Evolutionary conservation across 2,888 invertebrate species (phyloP).

Genomic region (Taenaris catops): DNA sequence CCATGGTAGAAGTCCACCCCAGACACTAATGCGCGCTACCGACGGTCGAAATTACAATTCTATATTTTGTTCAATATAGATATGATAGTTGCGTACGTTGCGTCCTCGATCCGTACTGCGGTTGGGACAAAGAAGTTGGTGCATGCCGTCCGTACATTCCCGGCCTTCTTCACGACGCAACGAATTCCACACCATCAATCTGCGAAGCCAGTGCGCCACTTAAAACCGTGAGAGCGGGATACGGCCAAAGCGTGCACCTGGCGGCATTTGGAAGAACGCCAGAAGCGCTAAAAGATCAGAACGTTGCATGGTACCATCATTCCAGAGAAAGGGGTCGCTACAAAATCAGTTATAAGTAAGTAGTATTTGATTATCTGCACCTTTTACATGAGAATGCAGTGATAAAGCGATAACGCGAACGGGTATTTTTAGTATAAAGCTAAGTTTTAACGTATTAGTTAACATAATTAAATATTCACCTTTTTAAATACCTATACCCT

Average conservation of each 20-base stretch:
- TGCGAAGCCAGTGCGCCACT: constrained; percentile 79
- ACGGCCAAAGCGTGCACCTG: constrained; percentile 81
- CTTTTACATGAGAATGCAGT: neutral
- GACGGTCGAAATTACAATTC: too few species aligned
- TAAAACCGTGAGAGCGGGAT: constrained; percentile 79
- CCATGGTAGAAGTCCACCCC: too few species aligned
- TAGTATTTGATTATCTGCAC: constrained; percentile 19
- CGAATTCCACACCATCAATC: constrained; percentile 79
- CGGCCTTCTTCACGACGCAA: constrained; percentile 80
- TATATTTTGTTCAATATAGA: constrained; percentile 36
- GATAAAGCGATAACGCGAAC: too few species aligned
- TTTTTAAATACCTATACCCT: too few species aligned
- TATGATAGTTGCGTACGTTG: constrained; percentile 83
- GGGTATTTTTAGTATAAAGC: too few species aligned
- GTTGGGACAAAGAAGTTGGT: constrained; percentile 83
- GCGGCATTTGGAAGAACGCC: constrained; percentile 76
- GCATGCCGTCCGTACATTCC: constrained; percentile 80
- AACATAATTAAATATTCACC: too few species aligned
- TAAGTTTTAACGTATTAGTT: too few species aligned
- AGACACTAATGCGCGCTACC: too few species aligned
- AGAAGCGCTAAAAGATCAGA: constrained; percentile 65
- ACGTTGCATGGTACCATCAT: constrained; percentile 74
- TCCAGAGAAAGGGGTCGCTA: constrained; percentile 76
- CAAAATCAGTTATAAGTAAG: constrained; percentile 78
- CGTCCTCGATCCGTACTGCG: constrained; percentile 83